Base-by-base conservation (phyloP, 2,888 invertebrate genomes). In the Gortyna flavago region DNA sequence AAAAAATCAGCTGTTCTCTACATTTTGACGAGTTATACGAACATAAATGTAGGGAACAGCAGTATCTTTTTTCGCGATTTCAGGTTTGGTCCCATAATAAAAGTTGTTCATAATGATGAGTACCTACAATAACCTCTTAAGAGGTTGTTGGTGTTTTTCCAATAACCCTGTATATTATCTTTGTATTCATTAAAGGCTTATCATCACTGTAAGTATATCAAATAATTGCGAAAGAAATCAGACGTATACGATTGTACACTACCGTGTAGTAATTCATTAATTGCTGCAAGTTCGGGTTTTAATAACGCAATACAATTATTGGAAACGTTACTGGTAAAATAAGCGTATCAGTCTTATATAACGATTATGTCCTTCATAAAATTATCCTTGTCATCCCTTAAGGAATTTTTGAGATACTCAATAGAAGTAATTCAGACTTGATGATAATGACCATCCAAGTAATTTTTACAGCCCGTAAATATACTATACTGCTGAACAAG, bases 211-310 rank as follows among this genome's bases (percentile, higher is more conserved):
- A 32, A n/a, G n/a, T 11, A 29, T 32, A 4, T 6, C 29, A 38
- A 57, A 59, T 29, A 38, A 64, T 83, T 65, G 35, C 57, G 41
- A 70, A 80, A 68, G 16, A 61, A 69, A 61, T 66, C 61, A n/a
- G 35, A 44, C 25, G 25, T 35, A 65, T 61, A 38, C 38, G 44
- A 61, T 54, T 69, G 16, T 41, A 25, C 16, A 25, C 18, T 70
- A 73, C 70, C n/a, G 16, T 80, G 57, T 59, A 80, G 29, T 67
- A 51, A 32, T 79, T 48, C 66, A 72, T 78, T 61, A 54, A 59
- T 61, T n/a, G 1, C 54, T 59, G n/a, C 16, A 84, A 29, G 29
- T 69, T 64, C 25, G 9, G 29, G 29, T 75, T 64, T 70, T 38
- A n/a, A 70, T 72, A 64, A 54, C 32, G 64, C n/a, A 73, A 71